Conservation (phyloP, 2,113 vertebrate species). For the Erythrocercus mccallii region DNA sequence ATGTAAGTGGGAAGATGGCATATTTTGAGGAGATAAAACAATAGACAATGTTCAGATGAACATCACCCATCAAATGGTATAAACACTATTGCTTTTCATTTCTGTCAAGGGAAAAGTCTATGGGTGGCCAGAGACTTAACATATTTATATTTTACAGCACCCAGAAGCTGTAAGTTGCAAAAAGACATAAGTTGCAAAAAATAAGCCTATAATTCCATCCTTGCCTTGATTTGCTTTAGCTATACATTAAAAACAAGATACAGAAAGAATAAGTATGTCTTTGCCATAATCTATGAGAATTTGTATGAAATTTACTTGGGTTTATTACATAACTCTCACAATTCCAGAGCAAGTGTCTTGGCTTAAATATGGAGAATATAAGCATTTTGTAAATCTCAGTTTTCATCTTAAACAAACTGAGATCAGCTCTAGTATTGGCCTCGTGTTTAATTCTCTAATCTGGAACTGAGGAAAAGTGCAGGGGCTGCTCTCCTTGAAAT, state of each 20-base stretch:
- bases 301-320: neutral
- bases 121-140: neutral
- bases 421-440: neutral
- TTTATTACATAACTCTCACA: neutral
- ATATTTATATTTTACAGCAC: slow-evolving; percentile 29
- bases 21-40: slow-evolving; percentile 19
- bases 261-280: neutral
- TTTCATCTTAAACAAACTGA: neutral
- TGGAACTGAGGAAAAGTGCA: neutral
- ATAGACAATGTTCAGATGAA: slow-evolving; percentile 15
- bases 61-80: neutral
- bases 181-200: slow-evolving; percentile 7
- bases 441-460: neutral
- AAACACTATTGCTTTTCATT: neutral
- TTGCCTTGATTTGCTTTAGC: neutral
- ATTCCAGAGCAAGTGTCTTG: neutral
- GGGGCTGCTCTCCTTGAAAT: neutral
- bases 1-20: neutral
- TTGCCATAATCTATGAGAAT: neutral
- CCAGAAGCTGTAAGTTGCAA: slow-evolving; percentile 34
- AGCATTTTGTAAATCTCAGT: neutral
- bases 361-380: neutral
- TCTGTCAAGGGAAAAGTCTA: slow-evolving; percentile 8
- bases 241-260: neutral
- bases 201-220: neutral